phyloP scores from a whole-genome alignment of 92 coral and sea anemone genomes.

The Porites divaricata region DNA sequence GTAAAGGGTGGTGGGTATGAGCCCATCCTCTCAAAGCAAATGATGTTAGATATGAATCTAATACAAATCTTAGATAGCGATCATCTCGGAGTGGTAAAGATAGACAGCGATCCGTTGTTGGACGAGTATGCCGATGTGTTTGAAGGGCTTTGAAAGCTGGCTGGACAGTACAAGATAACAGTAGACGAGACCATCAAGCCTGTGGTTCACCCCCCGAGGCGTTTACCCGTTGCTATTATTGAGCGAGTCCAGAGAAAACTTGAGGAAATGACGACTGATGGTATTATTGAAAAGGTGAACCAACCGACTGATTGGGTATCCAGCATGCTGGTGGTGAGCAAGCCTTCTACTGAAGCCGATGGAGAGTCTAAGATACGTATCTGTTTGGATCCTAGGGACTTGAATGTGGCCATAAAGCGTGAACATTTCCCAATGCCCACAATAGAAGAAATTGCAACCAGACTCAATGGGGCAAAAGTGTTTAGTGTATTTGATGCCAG shows the following conservation, averaged over 20 bases:
- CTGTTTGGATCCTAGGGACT: conserved; percentile 54
- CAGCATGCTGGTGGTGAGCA: conserved; percentile 53
- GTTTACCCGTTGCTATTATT: conserved; percentile 38
- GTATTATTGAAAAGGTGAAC: conserved; percentile 31
- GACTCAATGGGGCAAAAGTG: conserved; percentile 50
- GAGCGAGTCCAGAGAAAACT: conserved; percentile 43
- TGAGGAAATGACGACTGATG: conserved; percentile 21
- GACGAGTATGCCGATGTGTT: conserved; percentile 34
- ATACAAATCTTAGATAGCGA: conserved; percentile 36
- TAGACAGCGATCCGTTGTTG: conserved; percentile 24
- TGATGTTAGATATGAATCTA: conserved; percentile 57
- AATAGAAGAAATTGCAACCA: conserved; percentile 47
- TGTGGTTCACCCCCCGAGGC: conserved; percentile 38
- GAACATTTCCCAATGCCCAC: conserved; percentile 65
- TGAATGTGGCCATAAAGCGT: conserved; percentile 51
- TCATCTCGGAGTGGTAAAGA: conserved; percentile 17
- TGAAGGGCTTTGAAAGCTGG: conserved; percentile 48
- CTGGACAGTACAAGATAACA: conserved; percentile 27
- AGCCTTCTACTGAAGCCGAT: too few relatives aligned
- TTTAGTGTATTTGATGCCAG: conserved; percentile 59
- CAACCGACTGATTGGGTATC: conserved; percentile 65
- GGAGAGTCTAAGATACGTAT: conserved; percentile 44
- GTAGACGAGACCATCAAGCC: conserved; percentile 36
- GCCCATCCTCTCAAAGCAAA: conserved; percentile 58
- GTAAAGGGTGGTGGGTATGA: conserved; percentile 54